Base-by-base conservation (phyloP, 2,888 invertebrate genomes). In the Miltochrista miniata region DNA sequence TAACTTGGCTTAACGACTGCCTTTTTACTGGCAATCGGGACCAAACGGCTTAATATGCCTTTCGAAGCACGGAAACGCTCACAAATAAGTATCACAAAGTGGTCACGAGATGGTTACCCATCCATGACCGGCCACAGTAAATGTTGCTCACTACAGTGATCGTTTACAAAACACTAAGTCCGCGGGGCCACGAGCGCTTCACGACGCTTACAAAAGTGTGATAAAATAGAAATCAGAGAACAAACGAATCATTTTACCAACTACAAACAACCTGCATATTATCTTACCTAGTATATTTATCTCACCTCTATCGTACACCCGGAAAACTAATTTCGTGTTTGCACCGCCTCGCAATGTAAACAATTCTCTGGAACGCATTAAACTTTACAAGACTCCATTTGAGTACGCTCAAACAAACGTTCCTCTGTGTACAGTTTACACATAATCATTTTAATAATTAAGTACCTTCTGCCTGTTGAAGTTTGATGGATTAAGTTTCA, bases 301-400 rank as follows among this genome's bases (percentile, higher is more conserved):
- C 44, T 36, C 36, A 45, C 36, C 44, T 45, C 44, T 45, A 45
- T 48, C 49, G 46, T 54, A 54, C 49, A 54, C 39, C 36, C 43
- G 48, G 61, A 67, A 68, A 68, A 68, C 68, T 63, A 61, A 65
- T 64, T 68, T 64, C 49, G 37, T 59, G 61, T 67, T 54, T 58
- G 58, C 55, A 52, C 52, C 59, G 61, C 53, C 54, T 55, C 46
- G 33, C 40, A 58, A 56, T 54, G 54, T 61, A 61, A 68, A 68
- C 65, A 68, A 65, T 68, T 56, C 65, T 56, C 45, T 58, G 54
- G 56, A 68, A 61, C 65, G 55, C 68, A 63, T 68, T 65, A 57
- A 65, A 65, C 59, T 68, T 68, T 63, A 64, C 65, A 68, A 64
- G 68, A 60, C 61, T 63, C 56, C 58, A 64, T 65, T 59, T 57